A percentile compares a stretch with the other conserved stretches of the same genome.
Evolutionary conservation across 2,113 vertebrate genomes (phyloP).

Genomic region (Cichladusa arquata): DNA sequence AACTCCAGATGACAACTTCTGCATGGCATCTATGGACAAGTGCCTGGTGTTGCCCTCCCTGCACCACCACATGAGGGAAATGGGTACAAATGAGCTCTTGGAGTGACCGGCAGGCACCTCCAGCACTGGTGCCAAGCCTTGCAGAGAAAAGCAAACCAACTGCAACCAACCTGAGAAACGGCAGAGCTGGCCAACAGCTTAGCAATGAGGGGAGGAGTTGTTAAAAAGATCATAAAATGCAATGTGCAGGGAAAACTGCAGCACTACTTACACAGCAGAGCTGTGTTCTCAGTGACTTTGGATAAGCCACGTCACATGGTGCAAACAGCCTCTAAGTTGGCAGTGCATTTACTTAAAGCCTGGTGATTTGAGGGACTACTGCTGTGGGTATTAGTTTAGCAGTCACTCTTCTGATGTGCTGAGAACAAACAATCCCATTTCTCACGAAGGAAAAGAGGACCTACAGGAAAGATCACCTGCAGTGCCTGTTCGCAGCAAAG

Average conservation of each 20-base stretch:
- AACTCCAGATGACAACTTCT: background rate
- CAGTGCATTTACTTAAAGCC: background rate
- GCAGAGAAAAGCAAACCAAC: background rate
- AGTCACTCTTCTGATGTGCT: background rate
- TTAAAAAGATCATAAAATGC: background rate
- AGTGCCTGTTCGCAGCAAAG: background rate
- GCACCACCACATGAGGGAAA: background rate
- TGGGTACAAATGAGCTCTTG: background rate
- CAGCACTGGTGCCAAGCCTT: background rate
- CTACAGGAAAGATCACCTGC: background rate
- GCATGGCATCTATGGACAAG: fast-evolving
- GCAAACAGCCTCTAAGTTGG: background rate
- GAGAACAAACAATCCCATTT: background rate
- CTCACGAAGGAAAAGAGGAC: background rate
- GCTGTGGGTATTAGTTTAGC: background rate
- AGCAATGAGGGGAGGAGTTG: background rate
- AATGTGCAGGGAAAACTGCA: background rate
- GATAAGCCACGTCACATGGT: fast-evolving
- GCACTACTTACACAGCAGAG: background rate
- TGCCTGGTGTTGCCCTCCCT: background rate
- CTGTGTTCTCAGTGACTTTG: background rate
- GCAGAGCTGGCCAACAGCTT: background rate
- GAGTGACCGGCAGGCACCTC: background rate
- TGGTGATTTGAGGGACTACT: background rate
- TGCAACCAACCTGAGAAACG: background rate